Conservation (phyloP, 1,140 invertebrate genomes). For the Streblospio benedicti region DNA sequence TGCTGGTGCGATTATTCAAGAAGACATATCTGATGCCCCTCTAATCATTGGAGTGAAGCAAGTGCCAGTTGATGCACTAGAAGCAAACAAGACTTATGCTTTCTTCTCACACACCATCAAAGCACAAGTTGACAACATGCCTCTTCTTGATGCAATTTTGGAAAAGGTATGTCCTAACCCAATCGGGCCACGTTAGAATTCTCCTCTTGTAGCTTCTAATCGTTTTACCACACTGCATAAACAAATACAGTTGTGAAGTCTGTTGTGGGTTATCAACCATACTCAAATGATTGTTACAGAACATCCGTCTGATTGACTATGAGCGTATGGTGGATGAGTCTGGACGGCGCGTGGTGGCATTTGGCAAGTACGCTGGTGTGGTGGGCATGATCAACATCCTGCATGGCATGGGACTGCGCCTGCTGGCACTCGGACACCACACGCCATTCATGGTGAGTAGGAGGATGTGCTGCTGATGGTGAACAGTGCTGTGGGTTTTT, state of each 20-base stretch:
- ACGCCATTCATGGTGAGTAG: conserved; percentile 92
- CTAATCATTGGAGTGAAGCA: conserved; percentile 97
- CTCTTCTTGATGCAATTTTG: conserved; percentile 86
- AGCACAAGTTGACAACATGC: conserved; percentile 97
- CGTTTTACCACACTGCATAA: too few relatives aligned
- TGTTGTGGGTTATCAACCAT: neutral
- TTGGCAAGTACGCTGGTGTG: conserved; percentile 97
- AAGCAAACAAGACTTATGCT: conserved; percentile 94
- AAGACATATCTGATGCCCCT: conserved; percentile 90
- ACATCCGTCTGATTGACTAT: conserved; percentile 93
- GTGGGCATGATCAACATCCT: conserved; percentile 98
- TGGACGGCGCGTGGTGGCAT: conserved; percentile 88
- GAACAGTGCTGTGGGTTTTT: neutral
- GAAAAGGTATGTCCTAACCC: conserved; percentile 48
- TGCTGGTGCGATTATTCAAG: conserved; percentile 82
- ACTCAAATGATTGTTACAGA: conserved; percentile 51
- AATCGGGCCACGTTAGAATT: neutral
- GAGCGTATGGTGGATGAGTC: conserved; percentile 85
- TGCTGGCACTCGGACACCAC: conserved; percentile 93
- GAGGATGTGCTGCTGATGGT: conserved; percentile 2
- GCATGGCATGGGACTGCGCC: conserved; percentile 85
- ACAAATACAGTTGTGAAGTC: neutral
- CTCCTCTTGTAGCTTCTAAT: neutral
- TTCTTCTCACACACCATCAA: conserved; percentile 99
- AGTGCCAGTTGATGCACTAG: conserved; percentile 83